These are phyloP conservation scores for Tiliacea citrago DNA, from an alignment of 2,888 invertebrate species.

Conservation along the genomic window DNA sequence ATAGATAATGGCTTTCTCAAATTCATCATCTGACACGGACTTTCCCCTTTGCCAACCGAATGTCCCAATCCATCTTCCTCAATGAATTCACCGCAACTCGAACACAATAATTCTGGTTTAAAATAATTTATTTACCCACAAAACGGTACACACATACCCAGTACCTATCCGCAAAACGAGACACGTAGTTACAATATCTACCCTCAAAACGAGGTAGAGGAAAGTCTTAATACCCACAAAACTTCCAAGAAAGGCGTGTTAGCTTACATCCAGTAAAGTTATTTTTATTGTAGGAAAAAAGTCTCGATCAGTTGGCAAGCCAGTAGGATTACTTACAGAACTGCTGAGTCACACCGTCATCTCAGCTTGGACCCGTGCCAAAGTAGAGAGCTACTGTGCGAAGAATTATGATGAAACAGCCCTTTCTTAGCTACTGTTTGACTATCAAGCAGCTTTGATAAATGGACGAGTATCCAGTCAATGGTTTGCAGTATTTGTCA, in stretches of 20 bases:
- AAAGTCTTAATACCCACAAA: conserved; percentile 31
- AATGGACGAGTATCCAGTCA: conserved; percentile 43
- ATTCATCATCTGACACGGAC: conserved; percentile 8
- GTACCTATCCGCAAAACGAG: not conserved
- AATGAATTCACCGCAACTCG: conserved; percentile 30
- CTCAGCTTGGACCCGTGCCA: conserved; percentile 64
- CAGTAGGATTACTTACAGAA: conserved; percentile 37
- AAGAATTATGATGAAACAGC: conserved; percentile 66
- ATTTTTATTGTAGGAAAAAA: conserved; percentile 51
- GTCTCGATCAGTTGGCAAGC: conserved; percentile 56
- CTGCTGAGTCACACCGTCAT: conserved; percentile 65
- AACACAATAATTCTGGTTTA: conserved; percentile 1
- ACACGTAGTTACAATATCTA: conserved; percentile 17
- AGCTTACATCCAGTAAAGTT: conserved; percentile 35
- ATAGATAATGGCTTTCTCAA: not conserved
- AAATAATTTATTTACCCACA: conserved; percentile 23
- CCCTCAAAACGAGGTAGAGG: conserved; percentile 8
- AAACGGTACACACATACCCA: not conserved
- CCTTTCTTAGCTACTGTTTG: conserved; percentile 54
- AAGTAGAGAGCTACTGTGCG: conserved; percentile 63
- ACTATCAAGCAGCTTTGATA: conserved; percentile 61
- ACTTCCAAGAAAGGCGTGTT: conserved; percentile 33
- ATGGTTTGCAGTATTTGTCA: conserved; percentile 41
- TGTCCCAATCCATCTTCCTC: conserved; percentile 41
- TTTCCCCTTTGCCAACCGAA: conserved; percentile 11